phyloP scores from a whole-genome alignment of 37 sponge, comb jelly and placozoan species.

The Beroe ovata region DNA sequence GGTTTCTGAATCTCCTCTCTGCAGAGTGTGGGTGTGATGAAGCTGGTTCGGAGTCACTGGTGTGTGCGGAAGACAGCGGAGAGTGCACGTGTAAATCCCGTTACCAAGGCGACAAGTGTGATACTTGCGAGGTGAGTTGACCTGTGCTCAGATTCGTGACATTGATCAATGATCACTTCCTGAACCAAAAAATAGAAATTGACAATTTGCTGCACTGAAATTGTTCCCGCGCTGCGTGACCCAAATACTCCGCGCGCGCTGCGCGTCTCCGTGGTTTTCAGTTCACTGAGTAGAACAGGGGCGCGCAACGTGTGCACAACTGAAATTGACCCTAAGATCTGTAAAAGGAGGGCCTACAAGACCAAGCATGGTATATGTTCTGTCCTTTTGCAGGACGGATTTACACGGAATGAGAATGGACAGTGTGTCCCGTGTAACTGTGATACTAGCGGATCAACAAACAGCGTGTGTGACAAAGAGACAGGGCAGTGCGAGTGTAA shows the following conservation, averaged over 20 bases:
- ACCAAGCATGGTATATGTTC: too few relatives aligned
- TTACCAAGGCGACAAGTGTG: slow-evolving; percentile 56
- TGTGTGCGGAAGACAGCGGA: not conserved
- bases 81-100: slow-evolving; percentile 11
- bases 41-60: not conserved
- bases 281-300: too few relatives aligned
- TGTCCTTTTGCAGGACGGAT: slow-evolving; percentile 69
- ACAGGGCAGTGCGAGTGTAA: slow-evolving; percentile 49
- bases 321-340: too few relatives aligned
- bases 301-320: too few relatives aligned
- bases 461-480: slow-evolving; percentile 6
- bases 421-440: slow-evolving; percentile 55
- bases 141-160: too few relatives aligned
- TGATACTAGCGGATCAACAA: not conserved
- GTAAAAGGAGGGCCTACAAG: too few relatives aligned
- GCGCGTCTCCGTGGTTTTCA: too few relatives aligned
- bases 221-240: too few relatives aligned
- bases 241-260: too few relatives aligned
- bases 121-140: slow-evolving; percentile 24
- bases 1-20: not conserved
- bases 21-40: slow-evolving; percentile 19
- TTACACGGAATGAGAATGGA: slow-evolving; percentile 70
- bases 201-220: too few relatives aligned
- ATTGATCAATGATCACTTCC: too few relatives aligned
- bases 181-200: too few relatives aligned